Conservation (phyloP, 2,888 invertebrate genomes). For the Ennomos erosarius region DNA sequence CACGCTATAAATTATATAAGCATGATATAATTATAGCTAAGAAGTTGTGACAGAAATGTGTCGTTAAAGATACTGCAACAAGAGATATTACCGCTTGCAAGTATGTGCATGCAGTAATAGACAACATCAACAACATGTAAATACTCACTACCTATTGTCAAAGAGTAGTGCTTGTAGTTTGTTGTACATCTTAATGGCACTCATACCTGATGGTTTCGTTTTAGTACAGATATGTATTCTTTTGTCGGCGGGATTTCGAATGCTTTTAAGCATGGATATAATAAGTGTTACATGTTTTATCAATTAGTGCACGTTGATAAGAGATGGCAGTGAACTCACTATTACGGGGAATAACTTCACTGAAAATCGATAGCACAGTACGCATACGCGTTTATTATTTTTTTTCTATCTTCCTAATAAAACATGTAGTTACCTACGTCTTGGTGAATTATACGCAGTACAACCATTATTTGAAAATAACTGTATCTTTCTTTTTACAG, state of each 20-base stretch:
- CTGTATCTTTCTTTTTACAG: no score
- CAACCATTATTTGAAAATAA: no score
- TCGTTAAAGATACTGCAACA: no score
- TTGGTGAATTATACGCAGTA: not conserved
- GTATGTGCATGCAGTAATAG: no score
- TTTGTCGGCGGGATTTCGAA: not conserved
- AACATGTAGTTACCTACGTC: not conserved
- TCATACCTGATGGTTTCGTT: no score
- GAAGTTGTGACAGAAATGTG: not conserved
- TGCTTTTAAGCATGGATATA: slow-evolving; percentile 1
- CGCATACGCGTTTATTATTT: not conserved
- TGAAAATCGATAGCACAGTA: not conserved
- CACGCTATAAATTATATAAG: slow-evolving; percentile 25
- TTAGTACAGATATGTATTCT: no score
- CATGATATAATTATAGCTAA: not conserved
- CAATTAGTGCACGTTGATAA: slow-evolving; percentile 4
- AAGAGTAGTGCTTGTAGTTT: no score
- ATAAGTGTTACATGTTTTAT: not conserved
- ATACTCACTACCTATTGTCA: no score
- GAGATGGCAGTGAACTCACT: not conserved
- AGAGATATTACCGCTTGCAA: no score
- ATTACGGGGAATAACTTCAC: not conserved
- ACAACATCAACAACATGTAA: no score
- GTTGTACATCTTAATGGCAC: no score
- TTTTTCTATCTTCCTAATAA: not conserved